phyloP scores from a whole-genome alignment of 2,113 vertebrate species.

The Melanostigma gelatinosum region DNA sequence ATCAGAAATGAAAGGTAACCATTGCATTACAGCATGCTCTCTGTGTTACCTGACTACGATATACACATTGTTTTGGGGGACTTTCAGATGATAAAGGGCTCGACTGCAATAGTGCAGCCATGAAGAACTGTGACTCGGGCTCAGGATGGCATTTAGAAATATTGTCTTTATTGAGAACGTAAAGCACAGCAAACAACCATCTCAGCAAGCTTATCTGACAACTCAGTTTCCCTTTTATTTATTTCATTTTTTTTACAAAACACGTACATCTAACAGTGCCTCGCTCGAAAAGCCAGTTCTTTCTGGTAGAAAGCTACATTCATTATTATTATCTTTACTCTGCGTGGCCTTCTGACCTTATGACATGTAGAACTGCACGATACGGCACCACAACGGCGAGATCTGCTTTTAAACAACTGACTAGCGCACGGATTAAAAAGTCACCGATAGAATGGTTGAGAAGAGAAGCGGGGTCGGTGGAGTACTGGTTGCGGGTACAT shows the following conservation, averaged over 20 bases:
- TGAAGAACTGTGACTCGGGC: background rate
- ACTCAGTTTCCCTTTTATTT: slow-evolving; percentile 20
- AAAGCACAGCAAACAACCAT: slow-evolving; percentile 66
- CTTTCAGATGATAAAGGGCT: background rate
- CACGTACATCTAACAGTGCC: slow-evolving; percentile 55
- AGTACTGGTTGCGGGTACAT: background rate
- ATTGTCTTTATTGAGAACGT: slow-evolving; percentile 73
- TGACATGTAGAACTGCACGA: slow-evolving; percentile 41
- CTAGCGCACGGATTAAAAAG: slow-evolving; percentile 45
- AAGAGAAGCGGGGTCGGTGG: slow-evolving; percentile 1
- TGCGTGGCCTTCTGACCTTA: slow-evolving; percentile 4
- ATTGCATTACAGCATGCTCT: background rate
- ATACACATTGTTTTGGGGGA: background rate
- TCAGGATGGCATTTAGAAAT: slow-evolving; percentile 54
- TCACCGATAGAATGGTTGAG: slow-evolving; percentile 5
- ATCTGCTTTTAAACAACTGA: slow-evolving; percentile 39
- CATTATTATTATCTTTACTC: slow-evolving; percentile 40
- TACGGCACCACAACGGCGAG: slow-evolving; percentile 52
- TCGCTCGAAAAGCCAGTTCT: slow-evolving; percentile 28
- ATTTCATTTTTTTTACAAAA: slow-evolving; percentile 56
- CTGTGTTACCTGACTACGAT: background rate
- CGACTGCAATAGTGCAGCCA: background rate
- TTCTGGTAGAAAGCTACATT: slow-evolving; percentile 55
- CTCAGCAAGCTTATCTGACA: slow-evolving; percentile 41
- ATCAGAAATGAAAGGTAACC: background rate